A percentile compares a stretch with the other conserved stretches of the same genome.
Evolutionary conservation across 2,797 vertebrate species (phyloP).

Genomic region (Myiotriccus ornatus): DNA sequence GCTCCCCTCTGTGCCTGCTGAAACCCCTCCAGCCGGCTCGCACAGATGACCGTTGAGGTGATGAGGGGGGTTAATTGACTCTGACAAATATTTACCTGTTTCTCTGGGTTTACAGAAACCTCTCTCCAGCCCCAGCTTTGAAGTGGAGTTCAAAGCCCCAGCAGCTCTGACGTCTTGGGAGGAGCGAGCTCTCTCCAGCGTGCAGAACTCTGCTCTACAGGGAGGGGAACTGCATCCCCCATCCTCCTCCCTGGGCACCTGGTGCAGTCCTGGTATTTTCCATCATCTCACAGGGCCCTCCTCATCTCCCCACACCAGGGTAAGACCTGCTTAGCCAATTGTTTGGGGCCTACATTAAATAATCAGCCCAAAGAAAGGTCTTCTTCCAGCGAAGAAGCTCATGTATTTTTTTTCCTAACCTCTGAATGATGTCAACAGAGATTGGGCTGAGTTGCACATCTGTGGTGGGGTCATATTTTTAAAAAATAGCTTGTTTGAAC

Average conservation of each 20-base stretch:
- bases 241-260: not conserved
- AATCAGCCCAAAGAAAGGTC: not conserved
- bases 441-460: not conserved
- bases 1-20: not conserved
- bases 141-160: slow-evolving; percentile 59
- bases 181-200: accelerated
- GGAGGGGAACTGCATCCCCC: not conserved
- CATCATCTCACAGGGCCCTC: not conserved
- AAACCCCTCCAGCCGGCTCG: not conserved
- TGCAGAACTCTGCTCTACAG: not conserved
- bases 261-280: not conserved
- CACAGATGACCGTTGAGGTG: slow-evolving; percentile 3
- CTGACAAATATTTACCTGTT: slow-evolving; percentile 68
- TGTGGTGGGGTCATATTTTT: not conserved
- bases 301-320: not conserved
- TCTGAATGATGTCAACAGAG: not conserved
- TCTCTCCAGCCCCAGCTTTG: slow-evolving; percentile 29
- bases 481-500: not conserved
- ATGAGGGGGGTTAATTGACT: slow-evolving; percentile 22
- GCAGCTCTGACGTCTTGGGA: not conserved
- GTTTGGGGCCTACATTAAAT: not conserved
- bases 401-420: not conserved
- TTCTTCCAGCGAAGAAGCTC: not conserved
- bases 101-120: slow-evolving; percentile 37
- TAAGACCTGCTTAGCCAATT: not conserved